Conservation (phyloP, 2,888 invertebrate species). For the Acronicta leporina region DNA sequence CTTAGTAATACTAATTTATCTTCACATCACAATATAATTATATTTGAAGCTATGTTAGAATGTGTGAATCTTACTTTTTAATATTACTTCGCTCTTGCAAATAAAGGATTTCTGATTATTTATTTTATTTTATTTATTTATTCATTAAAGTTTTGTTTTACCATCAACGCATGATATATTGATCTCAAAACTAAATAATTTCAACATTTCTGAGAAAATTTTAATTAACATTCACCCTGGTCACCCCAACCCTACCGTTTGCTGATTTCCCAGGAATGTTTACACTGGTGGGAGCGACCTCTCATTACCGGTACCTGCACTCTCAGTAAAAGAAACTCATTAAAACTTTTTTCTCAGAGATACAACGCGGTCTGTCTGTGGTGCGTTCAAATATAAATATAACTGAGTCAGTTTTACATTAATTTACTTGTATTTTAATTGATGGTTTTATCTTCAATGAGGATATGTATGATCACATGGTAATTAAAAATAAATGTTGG, state of each 20-base stretch:
- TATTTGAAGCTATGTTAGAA: too few relatives aligned
- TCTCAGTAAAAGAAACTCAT: constrained; percentile 69
- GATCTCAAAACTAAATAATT: not conserved
- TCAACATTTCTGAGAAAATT: not conserved
- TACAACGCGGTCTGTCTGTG: constrained; percentile 46
- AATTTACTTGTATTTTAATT: constrained; percentile 60
- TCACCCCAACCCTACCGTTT: constrained; percentile 9
- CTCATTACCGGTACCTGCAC: constrained; percentile 60
- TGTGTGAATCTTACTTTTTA: too few relatives aligned
- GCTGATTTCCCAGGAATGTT: constrained; percentile 28
- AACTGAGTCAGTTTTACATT: constrained; percentile 65
- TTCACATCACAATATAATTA: too few relatives aligned
- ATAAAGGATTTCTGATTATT: too few relatives aligned
- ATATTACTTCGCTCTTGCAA: too few relatives aligned
- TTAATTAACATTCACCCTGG: constrained; percentile 10
- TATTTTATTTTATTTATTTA: too few relatives aligned
- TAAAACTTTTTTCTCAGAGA: constrained; percentile 66
- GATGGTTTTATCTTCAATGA: not conserved
- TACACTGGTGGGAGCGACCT: constrained; percentile 12
- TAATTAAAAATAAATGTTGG: constrained; percentile 1
- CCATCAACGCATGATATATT: not conserved
- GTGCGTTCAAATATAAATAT: constrained; percentile 66
- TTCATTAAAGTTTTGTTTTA: too few relatives aligned
- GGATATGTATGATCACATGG: not conserved
- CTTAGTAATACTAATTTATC: too few relatives aligned